Conservation (phyloP, 2,888 invertebrate genomes). For the Branchipolynoe longqiensis region DNA sequence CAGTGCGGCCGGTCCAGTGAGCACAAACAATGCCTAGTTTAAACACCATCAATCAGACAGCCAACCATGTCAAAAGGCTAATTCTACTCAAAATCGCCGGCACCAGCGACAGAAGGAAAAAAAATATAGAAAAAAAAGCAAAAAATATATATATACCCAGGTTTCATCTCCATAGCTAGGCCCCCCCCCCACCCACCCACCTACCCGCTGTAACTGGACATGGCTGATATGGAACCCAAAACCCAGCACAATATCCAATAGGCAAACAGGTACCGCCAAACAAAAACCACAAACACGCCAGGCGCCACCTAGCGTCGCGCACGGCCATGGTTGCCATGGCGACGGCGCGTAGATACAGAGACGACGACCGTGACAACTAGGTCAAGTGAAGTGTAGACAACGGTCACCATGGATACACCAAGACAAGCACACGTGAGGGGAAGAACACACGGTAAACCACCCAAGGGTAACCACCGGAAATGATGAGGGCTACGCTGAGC, state of each 20-base stretch:
- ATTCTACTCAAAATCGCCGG: too few relatives aligned
- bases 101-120: neutral
- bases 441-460: too few relatives aligned
- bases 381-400: neutral
- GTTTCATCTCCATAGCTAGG: neutral
- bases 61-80: neutral
- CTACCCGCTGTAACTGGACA: neutral
- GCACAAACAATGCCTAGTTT: conserved; percentile 5
- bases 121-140: neutral
- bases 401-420: neutral
- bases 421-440: neutral
- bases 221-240: neutral
- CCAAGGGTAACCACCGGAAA: too few relatives aligned
- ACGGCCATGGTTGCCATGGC: neutral
- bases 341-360: neutral
- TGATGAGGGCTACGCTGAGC: too few relatives aligned
- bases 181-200: too few relatives aligned
- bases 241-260: conserved; percentile 16
- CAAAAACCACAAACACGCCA: neutral
- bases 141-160: neutral
- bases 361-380: neutral
- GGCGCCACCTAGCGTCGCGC: neutral
- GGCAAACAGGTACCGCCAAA: neutral
- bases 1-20: neutral
- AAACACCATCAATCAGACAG: neutral